phyloP scores from a whole-genome alignment of 2,797 vertebrate species.

The Myotis findleyi region DNA sequence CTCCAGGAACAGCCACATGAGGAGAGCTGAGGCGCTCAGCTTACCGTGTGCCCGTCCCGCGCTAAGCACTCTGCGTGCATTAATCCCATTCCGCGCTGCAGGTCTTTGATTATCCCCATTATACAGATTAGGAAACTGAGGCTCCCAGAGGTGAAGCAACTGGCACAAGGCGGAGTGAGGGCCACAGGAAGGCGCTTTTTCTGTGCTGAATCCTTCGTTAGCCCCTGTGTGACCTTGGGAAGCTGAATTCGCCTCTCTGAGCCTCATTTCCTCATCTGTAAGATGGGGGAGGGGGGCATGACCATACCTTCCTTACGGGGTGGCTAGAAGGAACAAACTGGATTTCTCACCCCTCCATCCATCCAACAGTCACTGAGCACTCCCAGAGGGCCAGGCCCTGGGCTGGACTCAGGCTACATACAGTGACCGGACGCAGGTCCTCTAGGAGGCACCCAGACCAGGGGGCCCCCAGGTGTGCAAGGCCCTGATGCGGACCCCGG shows the following conservation, averaged over 20 bases:
- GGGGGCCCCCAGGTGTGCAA: fast-evolving
- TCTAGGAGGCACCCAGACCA: background rate
- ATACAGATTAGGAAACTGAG: background rate
- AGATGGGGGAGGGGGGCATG: background rate
- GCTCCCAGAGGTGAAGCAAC: background rate
- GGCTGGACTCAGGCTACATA: background rate
- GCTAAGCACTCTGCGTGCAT: fast-evolving
- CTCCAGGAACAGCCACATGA: background rate
- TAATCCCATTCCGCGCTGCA: background rate
- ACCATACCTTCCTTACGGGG: background rate
- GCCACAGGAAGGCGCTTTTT: background rate
- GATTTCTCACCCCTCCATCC: background rate
- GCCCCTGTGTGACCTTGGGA: background rate
- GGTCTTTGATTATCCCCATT: background rate
- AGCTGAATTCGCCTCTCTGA: background rate
- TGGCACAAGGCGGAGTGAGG: background rate
- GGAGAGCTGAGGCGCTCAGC: background rate
- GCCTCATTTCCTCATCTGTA: slow-evolving; percentile 9
- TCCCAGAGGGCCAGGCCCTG: background rate
- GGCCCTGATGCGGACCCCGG: background rate
- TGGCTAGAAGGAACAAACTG: background rate
- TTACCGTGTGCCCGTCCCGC: fast-evolving
- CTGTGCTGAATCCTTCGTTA: background rate
- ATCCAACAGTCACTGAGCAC: background rate
- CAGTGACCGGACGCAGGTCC: background rate